These are phyloP conservation scores for Tarsius wallacei DNA, from an alignment of 2,797 vertebrate genomes.

Conservation along the genomic window DNA sequence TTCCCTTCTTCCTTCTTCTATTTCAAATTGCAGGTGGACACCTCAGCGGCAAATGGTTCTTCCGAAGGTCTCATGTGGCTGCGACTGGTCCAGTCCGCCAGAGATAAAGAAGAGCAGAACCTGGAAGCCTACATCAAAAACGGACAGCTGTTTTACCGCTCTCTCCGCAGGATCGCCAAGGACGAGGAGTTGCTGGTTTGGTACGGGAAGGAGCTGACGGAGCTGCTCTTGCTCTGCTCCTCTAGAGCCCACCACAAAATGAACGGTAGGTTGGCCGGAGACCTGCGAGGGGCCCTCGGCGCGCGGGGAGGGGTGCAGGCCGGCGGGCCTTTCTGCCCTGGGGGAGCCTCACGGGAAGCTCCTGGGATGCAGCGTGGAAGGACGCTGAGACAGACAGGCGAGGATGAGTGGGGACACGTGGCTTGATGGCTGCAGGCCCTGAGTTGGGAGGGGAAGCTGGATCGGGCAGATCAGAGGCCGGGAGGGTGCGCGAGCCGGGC, in stretches of 20 bases:
- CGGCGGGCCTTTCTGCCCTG: not conserved
- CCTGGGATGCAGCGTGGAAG: not conserved
- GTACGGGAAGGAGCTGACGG: slow-evolving; percentile 97
- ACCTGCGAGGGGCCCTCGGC: not conserved
- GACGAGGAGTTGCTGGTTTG: slow-evolving; percentile 98
- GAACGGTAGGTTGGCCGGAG: slow-evolving; percentile 92
- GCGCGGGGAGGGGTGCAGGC: not conserved
- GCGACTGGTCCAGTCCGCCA: slow-evolving; percentile 96
- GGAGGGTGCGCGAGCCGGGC: not conserved
- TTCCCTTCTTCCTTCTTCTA: not conserved
- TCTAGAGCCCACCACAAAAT: slow-evolving; percentile 93
- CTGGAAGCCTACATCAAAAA: slow-evolving; percentile 99
- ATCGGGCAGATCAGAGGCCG: too few relatives aligned
- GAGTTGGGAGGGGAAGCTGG: not conserved
- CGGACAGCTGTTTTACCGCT: slow-evolving; percentile 97
- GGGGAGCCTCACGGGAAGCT: not conserved
- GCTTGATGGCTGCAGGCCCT: not conserved
- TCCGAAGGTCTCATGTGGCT: slow-evolving; percentile 98
- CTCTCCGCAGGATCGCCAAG: slow-evolving; percentile 97
- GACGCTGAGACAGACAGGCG: not conserved
- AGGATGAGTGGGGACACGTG: not conserved
- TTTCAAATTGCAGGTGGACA: slow-evolving; percentile 94
- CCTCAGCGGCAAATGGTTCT: slow-evolving; percentile 96
- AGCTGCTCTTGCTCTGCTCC: slow-evolving; percentile 95
- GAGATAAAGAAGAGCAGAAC: slow-evolving; percentile 98